phyloP scores from a whole-genome alignment of 2,113 vertebrate genomes.

The Brienomyrus longianalis region DNA sequence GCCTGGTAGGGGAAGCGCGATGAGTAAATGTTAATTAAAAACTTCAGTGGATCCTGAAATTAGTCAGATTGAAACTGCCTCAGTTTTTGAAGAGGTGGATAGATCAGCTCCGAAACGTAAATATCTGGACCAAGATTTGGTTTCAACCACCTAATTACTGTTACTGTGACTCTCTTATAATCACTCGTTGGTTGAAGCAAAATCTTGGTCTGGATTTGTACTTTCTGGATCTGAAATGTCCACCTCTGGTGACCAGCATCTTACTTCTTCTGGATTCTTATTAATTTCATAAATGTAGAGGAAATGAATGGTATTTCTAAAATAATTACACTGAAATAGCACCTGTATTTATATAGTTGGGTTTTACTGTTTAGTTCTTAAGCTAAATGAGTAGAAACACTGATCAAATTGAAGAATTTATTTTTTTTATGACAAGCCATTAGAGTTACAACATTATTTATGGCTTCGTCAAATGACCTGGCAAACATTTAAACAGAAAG shows the following conservation, averaged over 20 bases:
- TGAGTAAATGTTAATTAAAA: slow-evolving; percentile 1
- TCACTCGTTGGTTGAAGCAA: neutral
- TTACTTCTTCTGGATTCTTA: neutral
- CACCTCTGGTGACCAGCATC: neutral
- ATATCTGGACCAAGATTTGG: neutral
- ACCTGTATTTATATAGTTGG: neutral
- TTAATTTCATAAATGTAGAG: neutral
- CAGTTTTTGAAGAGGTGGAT: neutral
- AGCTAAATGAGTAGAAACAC: neutral
- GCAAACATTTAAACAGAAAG: neutral
- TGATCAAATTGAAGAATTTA: neutral
- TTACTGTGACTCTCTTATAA: neutral
- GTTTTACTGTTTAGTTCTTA: neutral
- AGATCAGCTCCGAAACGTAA: neutral
- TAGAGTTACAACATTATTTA: neutral
- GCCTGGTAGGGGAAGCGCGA: neutral
- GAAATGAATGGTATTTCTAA: neutral
- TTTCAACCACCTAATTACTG: neutral
- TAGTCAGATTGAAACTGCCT: neutral
- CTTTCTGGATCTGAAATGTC: neutral
- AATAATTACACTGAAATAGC: neutral
- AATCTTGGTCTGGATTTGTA: neutral
- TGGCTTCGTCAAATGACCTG: neutral
- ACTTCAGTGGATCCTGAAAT: neutral
- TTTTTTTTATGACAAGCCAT: neutral